Evolutionary conservation across 2,113 vertebrate species (phyloP), one percentile per base, ranked within the genome.

Genomic region (Dasyornis broadbenti): DNA sequence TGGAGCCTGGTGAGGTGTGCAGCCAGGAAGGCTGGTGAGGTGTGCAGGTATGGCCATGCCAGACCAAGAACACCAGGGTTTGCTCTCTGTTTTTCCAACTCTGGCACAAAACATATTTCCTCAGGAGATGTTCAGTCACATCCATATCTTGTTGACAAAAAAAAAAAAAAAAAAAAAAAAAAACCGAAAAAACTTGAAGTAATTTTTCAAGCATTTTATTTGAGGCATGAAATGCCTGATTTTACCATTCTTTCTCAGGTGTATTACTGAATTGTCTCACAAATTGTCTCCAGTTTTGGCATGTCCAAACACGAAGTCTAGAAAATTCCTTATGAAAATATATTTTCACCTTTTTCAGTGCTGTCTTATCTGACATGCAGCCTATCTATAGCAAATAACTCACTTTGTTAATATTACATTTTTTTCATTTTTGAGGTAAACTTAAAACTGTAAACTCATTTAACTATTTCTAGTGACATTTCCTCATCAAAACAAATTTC

Each of bases 41-140:
- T 6, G 22, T 14, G 26, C 28, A 14, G 15, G 3, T 24, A 13
- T 0, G 0, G 11, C 14, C 15, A 3, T 19, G 49, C 35, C 2
- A 1, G 31, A n/a, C 7, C 30, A 72, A 47, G 27, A 71, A 30
- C n/a, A 60, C 0, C 20, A 10, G 20, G 40, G 42, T 28, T 42
- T 68, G 3, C 12, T 31, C n/a, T 44, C 22, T 45, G 2, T 9
- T 83, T 86, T 77, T 72, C 24, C 0, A 13, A 0, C n/a, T 77
- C 27, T 72, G 50, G 20, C 19, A 65, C 24, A 81, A 79, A 68
- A 72, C 35, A 8, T 42, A 28, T 68, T 79, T 21, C 57, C 17
- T 50, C 4, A 7, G 49, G 37, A 85, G 19, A 59, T 37, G 7
- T 61, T 39, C 22, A 49, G 33, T 76, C 53, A 45, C 4, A 45